These are phyloP conservation scores for Lasioglossum villosulum DNA, from an alignment of 2,888 invertebrate species.

Conservation along the genomic window DNA sequence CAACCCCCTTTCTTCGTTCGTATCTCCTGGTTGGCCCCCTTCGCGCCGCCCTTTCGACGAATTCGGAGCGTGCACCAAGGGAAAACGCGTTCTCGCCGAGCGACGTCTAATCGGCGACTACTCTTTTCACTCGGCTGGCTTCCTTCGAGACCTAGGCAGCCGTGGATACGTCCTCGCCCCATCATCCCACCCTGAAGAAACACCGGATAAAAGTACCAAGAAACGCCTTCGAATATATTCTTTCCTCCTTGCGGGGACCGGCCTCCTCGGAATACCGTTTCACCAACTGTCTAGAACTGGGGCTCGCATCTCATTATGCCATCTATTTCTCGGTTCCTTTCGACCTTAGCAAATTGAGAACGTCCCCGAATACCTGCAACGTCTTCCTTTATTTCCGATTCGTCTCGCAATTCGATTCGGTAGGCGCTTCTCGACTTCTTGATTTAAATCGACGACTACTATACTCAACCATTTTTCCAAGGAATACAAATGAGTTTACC, in stretches of 20 bases:
- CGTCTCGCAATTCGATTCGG: not conserved
- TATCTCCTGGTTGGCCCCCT: not conserved
- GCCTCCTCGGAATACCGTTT: not conserved
- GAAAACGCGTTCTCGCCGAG: conserved; percentile 36
- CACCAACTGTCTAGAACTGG: not conserved
- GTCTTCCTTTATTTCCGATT: not conserved
- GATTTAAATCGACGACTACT: not conserved
- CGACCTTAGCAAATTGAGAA: not conserved
- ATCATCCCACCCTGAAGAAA: conserved; percentile 38
- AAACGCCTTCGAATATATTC: conserved; percentile 19
- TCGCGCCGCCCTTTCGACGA: conserved; percentile 6
- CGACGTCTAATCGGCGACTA: conserved; percentile 63
- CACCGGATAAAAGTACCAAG: conserved; percentile 43
- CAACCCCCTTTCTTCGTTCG: conserved; percentile 8
- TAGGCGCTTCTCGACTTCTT: not conserved
- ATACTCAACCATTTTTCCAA: not conserved
- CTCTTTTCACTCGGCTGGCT: conserved; percentile 51
- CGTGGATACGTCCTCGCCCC: conserved; percentile 21
- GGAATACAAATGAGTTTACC: too few relatives aligned
- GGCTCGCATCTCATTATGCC: conserved; percentile 4
- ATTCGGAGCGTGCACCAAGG: conserved; percentile 23
- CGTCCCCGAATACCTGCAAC: not conserved
- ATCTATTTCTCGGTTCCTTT: not conserved
- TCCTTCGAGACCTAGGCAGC: conserved; percentile 32
- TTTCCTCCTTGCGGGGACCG: not conserved